Conservation (phyloP, 2,113 vertebrate species). For the Siniperca knerii region DNA sequence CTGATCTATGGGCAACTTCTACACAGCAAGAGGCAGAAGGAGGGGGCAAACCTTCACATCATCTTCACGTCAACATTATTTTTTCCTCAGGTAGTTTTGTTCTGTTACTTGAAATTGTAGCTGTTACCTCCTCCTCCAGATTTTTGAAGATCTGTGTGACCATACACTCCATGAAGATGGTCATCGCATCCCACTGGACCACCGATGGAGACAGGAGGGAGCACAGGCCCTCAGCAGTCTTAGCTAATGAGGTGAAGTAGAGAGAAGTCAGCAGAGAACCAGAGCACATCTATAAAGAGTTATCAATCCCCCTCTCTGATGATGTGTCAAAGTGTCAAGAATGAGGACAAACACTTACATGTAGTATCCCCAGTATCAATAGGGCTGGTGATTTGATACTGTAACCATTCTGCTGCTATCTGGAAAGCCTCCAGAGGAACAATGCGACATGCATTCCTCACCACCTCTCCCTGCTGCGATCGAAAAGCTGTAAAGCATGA, state of each 20-base stretch:
- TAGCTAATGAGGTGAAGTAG: conserved; percentile 77
- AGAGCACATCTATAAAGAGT: background rate
- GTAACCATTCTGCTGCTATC: conserved; percentile 93
- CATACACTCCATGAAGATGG: conserved; percentile 93
- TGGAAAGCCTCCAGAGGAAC: conserved; percentile 92
- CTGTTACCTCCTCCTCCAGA: conserved; percentile 90
- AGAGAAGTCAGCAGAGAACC: background rate
- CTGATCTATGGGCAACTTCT: conserved; percentile 91
- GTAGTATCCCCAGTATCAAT: conserved; percentile 85
- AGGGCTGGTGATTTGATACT: conserved; percentile 88
- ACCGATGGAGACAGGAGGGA: conserved; percentile 91
- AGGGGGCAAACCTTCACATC: background rate
- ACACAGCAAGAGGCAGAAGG: conserved; percentile 15
- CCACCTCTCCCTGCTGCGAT: conserved; percentile 91
- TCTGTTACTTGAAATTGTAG: background rate
- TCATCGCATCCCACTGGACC: conserved; percentile 97
- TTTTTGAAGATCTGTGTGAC: conserved; percentile 90
- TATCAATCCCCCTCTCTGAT: background rate
- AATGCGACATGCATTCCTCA: conserved; percentile 91
- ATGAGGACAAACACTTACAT: conserved; percentile 82
- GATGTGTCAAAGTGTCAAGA: background rate
- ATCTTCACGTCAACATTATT: background rate
- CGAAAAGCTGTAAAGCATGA: conserved; percentile 86
- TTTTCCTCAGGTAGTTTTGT: background rate
- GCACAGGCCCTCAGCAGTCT: conserved; percentile 88